phyloP scores from a whole-genome alignment of 1,140 invertebrate genomes.

The Lamellibrachia luymesi region DNA sequence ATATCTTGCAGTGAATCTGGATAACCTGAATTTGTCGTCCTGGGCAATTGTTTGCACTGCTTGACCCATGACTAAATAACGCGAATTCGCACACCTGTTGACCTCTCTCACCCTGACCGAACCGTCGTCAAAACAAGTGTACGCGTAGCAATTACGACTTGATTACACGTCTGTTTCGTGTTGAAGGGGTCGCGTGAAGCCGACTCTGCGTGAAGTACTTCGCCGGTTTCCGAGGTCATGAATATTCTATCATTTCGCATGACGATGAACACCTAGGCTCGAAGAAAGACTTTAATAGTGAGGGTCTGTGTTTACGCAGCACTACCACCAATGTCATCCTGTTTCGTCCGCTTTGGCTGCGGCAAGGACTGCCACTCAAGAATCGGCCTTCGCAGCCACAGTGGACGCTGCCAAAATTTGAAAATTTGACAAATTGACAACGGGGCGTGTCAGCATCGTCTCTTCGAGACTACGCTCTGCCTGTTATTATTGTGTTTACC shows the following conservation, averaged over 20 bases:
- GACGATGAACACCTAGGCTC: not conserved
- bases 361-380: too few species aligned
- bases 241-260: not conserved
- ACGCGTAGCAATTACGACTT: not conserved
- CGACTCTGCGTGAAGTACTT: too few species aligned
- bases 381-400: too few species aligned
- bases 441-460: too few species aligned
- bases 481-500: not conserved
- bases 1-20: not conserved
- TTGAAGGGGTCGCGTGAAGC: not conserved
- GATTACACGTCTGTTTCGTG: not conserved
- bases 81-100: not conserved
- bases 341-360: too few species aligned
- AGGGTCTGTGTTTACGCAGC: too few species aligned
- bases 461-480: too few species aligned
- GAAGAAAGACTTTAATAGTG: not conserved
- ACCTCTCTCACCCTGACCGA: not conserved
- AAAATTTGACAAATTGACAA: too few species aligned
- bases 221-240: too few species aligned
- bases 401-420: too few species aligned
- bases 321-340: too few species aligned
- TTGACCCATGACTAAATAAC: not conserved
- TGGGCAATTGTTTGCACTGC: not conserved
- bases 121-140: not conserved
- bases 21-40: not conserved